Conservation (phyloP, 2,113 vertebrate species). For the Pica pica region DNA sequence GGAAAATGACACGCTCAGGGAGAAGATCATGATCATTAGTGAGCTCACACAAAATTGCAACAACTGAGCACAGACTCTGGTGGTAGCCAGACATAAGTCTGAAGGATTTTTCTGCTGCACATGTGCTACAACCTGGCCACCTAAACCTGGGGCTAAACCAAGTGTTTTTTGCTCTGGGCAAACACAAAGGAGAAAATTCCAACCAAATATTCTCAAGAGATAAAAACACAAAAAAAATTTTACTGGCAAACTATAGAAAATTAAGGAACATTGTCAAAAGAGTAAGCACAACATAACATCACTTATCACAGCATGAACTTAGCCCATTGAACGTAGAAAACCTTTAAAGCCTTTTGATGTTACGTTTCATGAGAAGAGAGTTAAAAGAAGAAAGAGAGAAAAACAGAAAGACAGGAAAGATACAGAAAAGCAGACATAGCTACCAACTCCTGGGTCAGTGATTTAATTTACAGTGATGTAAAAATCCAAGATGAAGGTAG, state of each 20-base stretch:
- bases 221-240: neutral
- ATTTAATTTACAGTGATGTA: accelerated
- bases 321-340: neutral
- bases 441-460: neutral
- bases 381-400: neutral
- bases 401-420: neutral
- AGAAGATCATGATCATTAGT: neutral
- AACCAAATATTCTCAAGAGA: neutral
- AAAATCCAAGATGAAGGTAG: neutral
- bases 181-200: neutral
- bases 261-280: neutral
- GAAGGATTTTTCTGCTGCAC: neutral
- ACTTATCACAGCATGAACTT: neutral
- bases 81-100: neutral
- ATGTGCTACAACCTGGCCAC: neutral
- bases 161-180: neutral
- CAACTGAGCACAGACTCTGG: neutral
- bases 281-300: neutral
- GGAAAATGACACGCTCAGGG: accelerated
- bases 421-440: neutral
- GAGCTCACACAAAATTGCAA: neutral
- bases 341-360: neutral
- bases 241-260: neutral
- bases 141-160: neutral
- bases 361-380: accelerated